These are phyloP conservation scores for Erethizon dorsatum DNA, from an alignment of 2,797 vertebrate genomes.

Conservation along the genomic window DNA sequence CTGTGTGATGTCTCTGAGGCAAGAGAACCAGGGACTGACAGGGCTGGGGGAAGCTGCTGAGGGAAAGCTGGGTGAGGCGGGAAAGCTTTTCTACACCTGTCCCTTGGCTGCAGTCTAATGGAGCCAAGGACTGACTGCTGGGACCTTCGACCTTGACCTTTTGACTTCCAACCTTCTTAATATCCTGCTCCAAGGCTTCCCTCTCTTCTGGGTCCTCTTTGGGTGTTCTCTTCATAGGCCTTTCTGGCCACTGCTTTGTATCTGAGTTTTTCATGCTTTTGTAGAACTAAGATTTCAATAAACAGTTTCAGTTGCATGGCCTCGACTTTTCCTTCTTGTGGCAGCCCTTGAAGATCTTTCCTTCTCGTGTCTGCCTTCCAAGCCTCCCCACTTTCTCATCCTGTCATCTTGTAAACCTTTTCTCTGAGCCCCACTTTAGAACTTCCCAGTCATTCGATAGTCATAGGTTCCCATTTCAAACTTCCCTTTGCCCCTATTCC, in stretches of 20 bases:
- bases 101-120: background rate
- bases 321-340: conserved; percentile 72
- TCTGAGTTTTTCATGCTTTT: conserved; percentile 85
- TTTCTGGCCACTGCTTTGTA: conserved; percentile 79
- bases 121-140: background rate
- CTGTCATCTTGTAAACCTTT: background rate
- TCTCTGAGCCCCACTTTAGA: conserved; percentile 24
- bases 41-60: background rate
- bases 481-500: background rate
- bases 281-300: conserved; percentile 86
- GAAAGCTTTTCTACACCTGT: background rate
- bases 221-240: conserved; percentile 65
- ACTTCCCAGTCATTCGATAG: background rate
- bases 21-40: conserved; percentile 59
- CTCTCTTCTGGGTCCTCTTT: conserved; percentile 8
- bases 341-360: conserved; percentile 6
- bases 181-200: conserved; percentile 11
- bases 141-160: background rate
- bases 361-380: background rate
- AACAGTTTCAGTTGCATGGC: conserved; percentile 82
- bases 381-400: background rate
- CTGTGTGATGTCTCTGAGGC: conserved; percentile 70
- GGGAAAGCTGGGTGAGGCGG: background rate
- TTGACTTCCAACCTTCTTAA: conserved; percentile 58
- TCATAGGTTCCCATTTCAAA: background rate